Evolutionary conservation across 2,797 vertebrate genomes (phyloP), one percentile per base, ranked within the genome.

Genomic region (Pteronotus mesoamericanus): DNA sequence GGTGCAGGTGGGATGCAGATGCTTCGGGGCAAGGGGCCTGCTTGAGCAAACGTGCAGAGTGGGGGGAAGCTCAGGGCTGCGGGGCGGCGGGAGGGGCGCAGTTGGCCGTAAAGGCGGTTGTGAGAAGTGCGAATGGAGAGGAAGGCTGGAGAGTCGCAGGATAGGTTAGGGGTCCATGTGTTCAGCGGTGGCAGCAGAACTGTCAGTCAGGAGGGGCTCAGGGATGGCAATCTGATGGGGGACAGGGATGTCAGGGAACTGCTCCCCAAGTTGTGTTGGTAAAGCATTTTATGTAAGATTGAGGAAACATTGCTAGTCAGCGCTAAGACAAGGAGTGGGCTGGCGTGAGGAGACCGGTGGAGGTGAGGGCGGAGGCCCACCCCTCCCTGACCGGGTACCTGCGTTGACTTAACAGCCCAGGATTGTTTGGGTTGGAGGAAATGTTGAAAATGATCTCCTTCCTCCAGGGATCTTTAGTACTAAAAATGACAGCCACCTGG

Each of bases 1-100:
- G 34, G 12, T 0, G 1, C 21, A 15, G 48, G 53, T 3, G 48
- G n/a, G n/a, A n/a, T n/a, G n/a, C n/a, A n/a, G n/a, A n/a, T 26
- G 26, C 53, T 26, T 19, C 2, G 59, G 44, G 79, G 57, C n/a
- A n/a, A n/a, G 32, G n/a, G 80, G n/a, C 39, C 66, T 55, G 16
- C 71, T 15, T 2, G 14, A 53, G 57, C 32, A 32, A 51, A 39
- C 4, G 15, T 7, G 75, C 64, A 24, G 34, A 11, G 5, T 10
- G 11, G 3, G 39, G 71, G 53, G 16, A 57, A 85, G 32, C 39
- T 59, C 71, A 44, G 44, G 2, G 37, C 8, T 91, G 86, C 39
- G 6, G 32, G 34, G 59, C 5, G 42, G 19, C 0, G n/a, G 44
- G 32, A 80, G 53, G 57, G 61, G 11, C 3, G 24, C 14, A 12